A percentile compares a stretch with the other conserved stretches of the same genome.
Conservation (phyloP, 2,888 invertebrate genomes). For the Eupithecia exiguata region DNA sequence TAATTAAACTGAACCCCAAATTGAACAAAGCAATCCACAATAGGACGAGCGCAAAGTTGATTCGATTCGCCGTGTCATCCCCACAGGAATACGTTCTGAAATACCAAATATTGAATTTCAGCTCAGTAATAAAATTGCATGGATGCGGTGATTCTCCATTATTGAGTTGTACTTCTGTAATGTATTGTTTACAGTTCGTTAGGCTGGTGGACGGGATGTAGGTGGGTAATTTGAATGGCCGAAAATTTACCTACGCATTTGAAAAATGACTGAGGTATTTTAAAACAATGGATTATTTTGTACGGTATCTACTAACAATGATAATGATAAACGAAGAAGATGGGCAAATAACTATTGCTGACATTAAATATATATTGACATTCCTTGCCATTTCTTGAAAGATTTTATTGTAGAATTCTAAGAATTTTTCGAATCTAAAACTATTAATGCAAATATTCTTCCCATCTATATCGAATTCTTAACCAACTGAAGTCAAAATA, state of each 20-base stretch:
- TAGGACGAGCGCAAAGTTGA: conserved; percentile 61
- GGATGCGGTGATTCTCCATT: conserved; percentile 76
- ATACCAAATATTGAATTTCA: conserved; percentile 66
- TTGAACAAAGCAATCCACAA: conserved; percentile 30
- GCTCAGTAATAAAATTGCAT: conserved; percentile 78
- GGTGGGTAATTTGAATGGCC: conserved; percentile 2
- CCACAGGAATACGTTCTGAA: conserved; percentile 64
- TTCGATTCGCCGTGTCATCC: conserved; percentile 66
- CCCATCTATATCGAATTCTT: not conserved
- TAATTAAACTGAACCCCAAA: conserved; percentile 25
- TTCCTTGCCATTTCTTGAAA: not conserved
- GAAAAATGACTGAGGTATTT: not conserved
- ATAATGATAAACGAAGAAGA: not conserved
- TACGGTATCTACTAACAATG: not conserved
- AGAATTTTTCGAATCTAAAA: not conserved
- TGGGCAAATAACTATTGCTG: not conserved
- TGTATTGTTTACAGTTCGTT: conserved; percentile 46
- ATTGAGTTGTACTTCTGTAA: conserved; percentile 68
- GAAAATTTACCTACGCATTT: not conserved
- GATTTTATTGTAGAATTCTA: not conserved
- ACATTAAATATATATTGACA: not conserved
- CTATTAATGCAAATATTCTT: not conserved
- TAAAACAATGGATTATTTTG: not conserved
- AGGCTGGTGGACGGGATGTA: conserved; percentile 43
- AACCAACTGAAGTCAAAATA: conserved; percentile 6